Base-by-base conservation (phyloP, 2,888 invertebrate species). In the Eumacrocentrus americanus region DNA sequence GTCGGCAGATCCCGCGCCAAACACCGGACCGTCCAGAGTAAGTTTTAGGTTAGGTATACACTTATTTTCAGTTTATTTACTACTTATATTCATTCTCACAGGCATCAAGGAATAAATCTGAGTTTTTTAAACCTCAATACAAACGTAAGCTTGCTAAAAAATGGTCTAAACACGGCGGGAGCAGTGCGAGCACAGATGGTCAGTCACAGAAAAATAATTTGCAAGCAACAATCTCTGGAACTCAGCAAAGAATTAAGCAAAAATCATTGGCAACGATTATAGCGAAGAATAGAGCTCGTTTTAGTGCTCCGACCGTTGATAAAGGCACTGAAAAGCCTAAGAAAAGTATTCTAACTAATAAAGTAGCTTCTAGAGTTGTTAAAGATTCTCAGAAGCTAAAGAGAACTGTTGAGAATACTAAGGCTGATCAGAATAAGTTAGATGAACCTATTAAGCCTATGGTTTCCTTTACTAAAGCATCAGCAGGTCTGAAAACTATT, bases 181-280 rank as follows among this genome's bases (percentile, higher is more conserved):
- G 42, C 12, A 38, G 44, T 12, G 56, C 54, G 9, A 46, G 12
- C n/a, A 55, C 54, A 11, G 50, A 54, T 11, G 34, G n/a, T 6
- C 29, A 29, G 9, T 29, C 11, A 0, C 14, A 20, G 7, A 37
- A 46, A 34, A 37, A 34, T 14, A 6, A 53, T 23, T 12, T 29
- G 16, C 12, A 42, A 18, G 20, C 4, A 12, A 51, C 34, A 18
- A 57, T 42, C 4, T 57, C 40, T 35, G 29, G 6, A 40, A 12
- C 42, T 52, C n/a, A 73, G 66, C 16, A 66, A 18, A 71, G 79
- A 66, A 56, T 80, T 16, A 79, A 76, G 58, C 79, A 79, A 55
- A 78, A 78, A 59, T 72, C 70, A 44, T 66, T 80, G 12, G 71
- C 72, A 6, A 38, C 68, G 29, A 79, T 78, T 51, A 76, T 77